Percentiles rank a stretch among this genome's conserved stretches.
Conservation (phyloP, 2,888 invertebrate genomes). For the Ptychoptera contaminata region DNA sequence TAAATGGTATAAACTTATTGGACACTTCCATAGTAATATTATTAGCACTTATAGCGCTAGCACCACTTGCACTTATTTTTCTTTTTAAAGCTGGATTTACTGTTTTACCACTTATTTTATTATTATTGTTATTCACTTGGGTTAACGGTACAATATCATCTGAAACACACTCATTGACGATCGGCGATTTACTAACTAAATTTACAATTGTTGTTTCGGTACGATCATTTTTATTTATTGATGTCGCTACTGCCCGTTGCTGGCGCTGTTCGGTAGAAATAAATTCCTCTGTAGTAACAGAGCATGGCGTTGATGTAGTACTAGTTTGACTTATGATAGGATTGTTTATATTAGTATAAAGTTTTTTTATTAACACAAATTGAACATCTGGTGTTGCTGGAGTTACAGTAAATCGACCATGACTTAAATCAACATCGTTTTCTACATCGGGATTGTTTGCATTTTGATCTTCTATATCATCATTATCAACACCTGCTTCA, state of each 20-base stretch:
- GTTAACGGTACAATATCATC: not conserved
- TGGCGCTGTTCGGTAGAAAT: too few relatives aligned
- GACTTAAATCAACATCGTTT: too few relatives aligned
- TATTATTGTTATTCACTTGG: not conserved
- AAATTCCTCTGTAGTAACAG: too few relatives aligned
- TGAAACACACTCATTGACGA: constrained; percentile 4
- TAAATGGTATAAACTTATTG: not conserved
- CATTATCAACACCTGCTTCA: not conserved
- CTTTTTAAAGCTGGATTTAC: not conserved
- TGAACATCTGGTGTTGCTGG: too few relatives aligned
- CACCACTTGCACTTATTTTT: not conserved
- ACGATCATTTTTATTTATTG: too few relatives aligned
- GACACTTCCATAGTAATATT: not conserved
- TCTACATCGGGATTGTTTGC: not conserved
- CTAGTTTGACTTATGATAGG: too few relatives aligned
- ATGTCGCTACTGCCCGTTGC: too few relatives aligned
- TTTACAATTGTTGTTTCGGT: too few relatives aligned
- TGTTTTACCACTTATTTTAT: constrained; percentile 3
- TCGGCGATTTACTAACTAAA: not conserved
- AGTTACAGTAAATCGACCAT: too few relatives aligned
- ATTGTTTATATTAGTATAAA: too few relatives aligned
- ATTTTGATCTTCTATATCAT: not conserved
- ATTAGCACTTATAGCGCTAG: not conserved
- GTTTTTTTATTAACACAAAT: too few relatives aligned
- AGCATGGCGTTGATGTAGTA: too few relatives aligned